Evolutionary conservation across 2,113 vertebrate species (phyloP).

Genomic region (Chrysochloris asiatica): DNA sequence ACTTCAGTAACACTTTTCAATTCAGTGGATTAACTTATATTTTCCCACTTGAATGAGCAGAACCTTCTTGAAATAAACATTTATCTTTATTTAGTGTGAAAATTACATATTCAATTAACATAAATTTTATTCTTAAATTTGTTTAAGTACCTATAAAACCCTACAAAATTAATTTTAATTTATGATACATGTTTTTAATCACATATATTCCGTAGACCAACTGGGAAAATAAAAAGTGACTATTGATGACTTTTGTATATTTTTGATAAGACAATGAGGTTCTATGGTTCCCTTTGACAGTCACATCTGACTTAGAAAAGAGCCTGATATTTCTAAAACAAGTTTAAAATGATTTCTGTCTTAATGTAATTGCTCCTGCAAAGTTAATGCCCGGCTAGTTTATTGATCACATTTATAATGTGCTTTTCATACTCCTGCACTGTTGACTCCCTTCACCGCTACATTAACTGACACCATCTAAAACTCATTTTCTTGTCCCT

Average conservation of each 20-base stretch:
- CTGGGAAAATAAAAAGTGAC: background rate
- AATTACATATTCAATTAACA: background rate
- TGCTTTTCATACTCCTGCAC: slow-evolving; percentile 37
- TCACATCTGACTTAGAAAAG: slow-evolving; percentile 3
- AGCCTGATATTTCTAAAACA: slow-evolving; percentile 57
- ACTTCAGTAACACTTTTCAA: slow-evolving; percentile 52
- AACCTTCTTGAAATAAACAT: background rate
- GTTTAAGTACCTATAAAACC: background rate
- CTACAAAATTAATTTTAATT: background rate
- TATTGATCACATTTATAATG: slow-evolving; percentile 65
- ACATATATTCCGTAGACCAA: background rate
- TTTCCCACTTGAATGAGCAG: background rate
- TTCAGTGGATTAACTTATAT: slow-evolving; percentile 54
- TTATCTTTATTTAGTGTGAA: background rate
- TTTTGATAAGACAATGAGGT: background rate
- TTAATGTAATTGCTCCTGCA: slow-evolving; percentile 58
- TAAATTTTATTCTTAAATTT: background rate
- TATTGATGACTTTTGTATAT: background rate
- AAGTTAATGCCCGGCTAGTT: slow-evolving; percentile 13
- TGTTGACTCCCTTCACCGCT: slow-evolving; percentile 56
- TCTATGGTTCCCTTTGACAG: slow-evolving; percentile 7
- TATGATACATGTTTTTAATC: background rate
- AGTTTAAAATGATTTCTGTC: slow-evolving; percentile 55
- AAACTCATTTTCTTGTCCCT: slow-evolving; percentile 66
- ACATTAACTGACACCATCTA: slow-evolving; percentile 69